These are phyloP conservation scores for Halictus ligatus DNA, from an alignment of 2,888 invertebrate species.

Conservation along the genomic window DNA sequence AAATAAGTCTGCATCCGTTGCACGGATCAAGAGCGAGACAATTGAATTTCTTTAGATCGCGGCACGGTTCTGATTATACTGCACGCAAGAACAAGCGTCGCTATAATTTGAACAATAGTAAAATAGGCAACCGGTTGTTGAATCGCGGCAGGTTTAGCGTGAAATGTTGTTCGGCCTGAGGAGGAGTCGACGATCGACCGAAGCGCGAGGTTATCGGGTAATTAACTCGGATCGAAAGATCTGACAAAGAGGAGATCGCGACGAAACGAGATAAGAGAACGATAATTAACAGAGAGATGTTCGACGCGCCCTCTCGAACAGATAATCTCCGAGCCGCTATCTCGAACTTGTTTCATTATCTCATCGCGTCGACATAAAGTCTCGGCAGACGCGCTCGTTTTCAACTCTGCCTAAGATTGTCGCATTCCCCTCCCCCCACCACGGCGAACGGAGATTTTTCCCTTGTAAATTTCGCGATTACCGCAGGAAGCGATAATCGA, in stretches of 20 bases:
- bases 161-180: neutral
- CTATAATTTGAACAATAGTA: too few relatives aligned
- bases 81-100: too few relatives aligned
- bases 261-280: conserved; percentile 25
- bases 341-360: conserved; percentile 45
- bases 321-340: conserved; percentile 29
- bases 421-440: too few relatives aligned
- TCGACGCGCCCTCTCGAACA: conserved; percentile 7
- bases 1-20: too few relatives aligned
- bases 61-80: too few relatives aligned
- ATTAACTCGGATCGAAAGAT: conserved; percentile 19
- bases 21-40: too few relatives aligned
- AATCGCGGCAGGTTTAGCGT: neutral
- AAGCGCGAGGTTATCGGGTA: neutral
- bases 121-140: too few relatives aligned
- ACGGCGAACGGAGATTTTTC: neutral
- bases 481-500: neutral
- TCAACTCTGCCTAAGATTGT: neutral
- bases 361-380: conserved; percentile 25
- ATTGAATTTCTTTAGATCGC: too few relatives aligned
- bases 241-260: conserved; percentile 14
- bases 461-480: neutral
- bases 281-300: conserved; percentile 34
- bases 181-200: neutral
- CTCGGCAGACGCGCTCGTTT: conserved; percentile 11